These are phyloP conservation scores for Coremacera marginata DNA, from an alignment of 2,888 invertebrate species.

Conservation along the genomic window DNA sequence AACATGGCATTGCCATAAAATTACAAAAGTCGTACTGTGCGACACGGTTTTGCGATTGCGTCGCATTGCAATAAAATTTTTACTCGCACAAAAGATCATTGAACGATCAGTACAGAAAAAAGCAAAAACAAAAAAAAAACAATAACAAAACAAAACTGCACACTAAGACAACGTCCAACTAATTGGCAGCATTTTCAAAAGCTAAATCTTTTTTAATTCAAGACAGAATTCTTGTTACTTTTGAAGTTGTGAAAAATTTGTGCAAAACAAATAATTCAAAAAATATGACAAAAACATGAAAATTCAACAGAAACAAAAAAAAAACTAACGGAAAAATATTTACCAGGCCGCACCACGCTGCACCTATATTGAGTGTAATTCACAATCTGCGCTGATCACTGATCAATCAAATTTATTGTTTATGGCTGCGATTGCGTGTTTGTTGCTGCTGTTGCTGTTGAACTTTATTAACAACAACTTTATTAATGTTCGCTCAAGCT, in stretches of 20 bases:
- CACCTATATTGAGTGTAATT: not conserved
- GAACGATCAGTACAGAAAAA: not conserved
- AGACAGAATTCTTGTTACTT: too few relatives aligned
- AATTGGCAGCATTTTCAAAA: not conserved
- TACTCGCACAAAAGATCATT: slow-evolving; percentile 8
- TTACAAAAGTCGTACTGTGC: slow-evolving; percentile 20
- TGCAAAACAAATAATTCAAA: too few relatives aligned
- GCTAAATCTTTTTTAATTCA: not conserved
- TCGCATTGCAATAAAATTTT: not conserved
- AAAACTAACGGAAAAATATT: slow-evolving; percentile 3
- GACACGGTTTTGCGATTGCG: slow-evolving; percentile 23
- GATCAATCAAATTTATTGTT: not conserved
- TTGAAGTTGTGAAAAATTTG: too few relatives aligned
- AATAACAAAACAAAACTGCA: not conserved
- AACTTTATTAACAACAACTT: slow-evolving; percentile 21
- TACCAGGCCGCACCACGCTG: not conserved
- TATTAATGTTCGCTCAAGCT: slow-evolving; percentile 1
- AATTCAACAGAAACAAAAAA: not conserved
- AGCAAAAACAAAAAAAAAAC: not conserved
- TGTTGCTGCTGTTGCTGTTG: slow-evolving; percentile 15
- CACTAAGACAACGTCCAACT: not conserved
- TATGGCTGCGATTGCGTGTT: not conserved
- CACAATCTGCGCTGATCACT: not conserved
- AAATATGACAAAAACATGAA: not conserved
- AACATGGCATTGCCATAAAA: slow-evolving; percentile 33